Percentiles rank a stretch among this genome's conserved stretches.
phyloP scores from a whole-genome alignment of 2,113 vertebrate genomes.

The Toxostoma redivivum region DNA sequence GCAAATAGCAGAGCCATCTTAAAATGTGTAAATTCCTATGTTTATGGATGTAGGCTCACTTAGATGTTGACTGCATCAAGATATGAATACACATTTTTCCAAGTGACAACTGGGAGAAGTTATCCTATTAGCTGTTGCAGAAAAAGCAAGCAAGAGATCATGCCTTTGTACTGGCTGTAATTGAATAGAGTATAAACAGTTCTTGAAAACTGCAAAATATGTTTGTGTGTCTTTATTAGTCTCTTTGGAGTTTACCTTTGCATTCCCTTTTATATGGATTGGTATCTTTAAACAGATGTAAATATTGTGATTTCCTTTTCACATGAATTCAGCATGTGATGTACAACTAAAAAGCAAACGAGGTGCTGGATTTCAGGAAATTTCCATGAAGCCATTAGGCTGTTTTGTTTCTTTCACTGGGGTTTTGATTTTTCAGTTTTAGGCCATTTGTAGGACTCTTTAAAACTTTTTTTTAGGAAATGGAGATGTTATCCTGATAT shows the following conservation, averaged over 20 bases:
- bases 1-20: slow-evolving; percentile 30
- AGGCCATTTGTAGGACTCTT: not conserved
- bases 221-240: slow-evolving; percentile 57
- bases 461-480: not conserved
- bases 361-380: slow-evolving; percentile 45
- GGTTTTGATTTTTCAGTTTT: slow-evolving; percentile 19
- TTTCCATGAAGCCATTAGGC: not conserved
- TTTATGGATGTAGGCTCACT: slow-evolving; percentile 53
- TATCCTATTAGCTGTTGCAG: slow-evolving; percentile 46
- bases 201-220: slow-evolving; percentile 56
- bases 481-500: not conserved
- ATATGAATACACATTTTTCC: slow-evolving; percentile 24
- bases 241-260: slow-evolving; percentile 53
- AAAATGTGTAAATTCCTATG: slow-evolving; percentile 34
- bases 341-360: slow-evolving; percentile 33
- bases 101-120: slow-evolving; percentile 53
- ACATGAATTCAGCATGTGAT: slow-evolving; percentile 36
- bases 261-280: slow-evolving; percentile 56
- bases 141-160: slow-evolving; percentile 23
- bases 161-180: slow-evolving; percentile 56
- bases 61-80: slow-evolving; percentile 48
- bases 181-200: slow-evolving; percentile 43
- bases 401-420: slow-evolving; percentile 2
- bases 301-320: slow-evolving; percentile 57
- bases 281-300: slow-evolving; percentile 47